Base-by-base conservation (phyloP, 2,888 invertebrate species). In the Cotesia congregata region DNA sequence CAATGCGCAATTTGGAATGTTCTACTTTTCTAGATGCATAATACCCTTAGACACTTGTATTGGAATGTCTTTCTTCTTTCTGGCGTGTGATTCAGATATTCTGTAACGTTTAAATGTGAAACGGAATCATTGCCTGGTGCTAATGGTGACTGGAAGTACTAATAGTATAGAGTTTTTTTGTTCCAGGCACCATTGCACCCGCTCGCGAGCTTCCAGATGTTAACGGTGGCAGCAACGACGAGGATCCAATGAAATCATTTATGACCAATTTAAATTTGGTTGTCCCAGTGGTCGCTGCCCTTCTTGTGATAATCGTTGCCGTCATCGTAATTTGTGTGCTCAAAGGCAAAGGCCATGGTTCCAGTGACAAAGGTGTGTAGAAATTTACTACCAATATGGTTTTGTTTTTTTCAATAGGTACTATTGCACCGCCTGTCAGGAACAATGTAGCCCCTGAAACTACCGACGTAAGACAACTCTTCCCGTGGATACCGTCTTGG, bases 161-260 rank as follows among this genome's bases (percentile, higher is more conserved):
- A 12, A 65, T 65, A 50, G 40, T 75, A 70, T 75, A 74, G 75
- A 77, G 70, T 80, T 82, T 86, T 85, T 87, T 90, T 91, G 93
- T 96, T 96, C 93, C 96, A 97, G 96, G 96, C 94, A 96, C 96
- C 92, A 95, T 97, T 91, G 96, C 97, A 91, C 96, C 96, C 91
- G 94, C 94, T 90, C 95, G 96, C 90, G 96, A 96, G 90, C 92
- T 95, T 87, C 94, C 94, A 88, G 92, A 94, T 86, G 92, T 93
- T 87, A 94, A 94, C 87, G 87, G 87, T 84, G 88, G 88, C 82
- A 88, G 87, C 77, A 88, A 86, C 85, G 86, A 84, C 91, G 95
- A 95, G 91, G 95, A 95, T 90, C 95, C 96, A 85, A 92, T 96
- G 91, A 95, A 95, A 93, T 94, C 95, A 88, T 94, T 97, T 90